A percentile compares a stretch with the other conserved stretches of the same genome.
Conservation (phyloP, 2,888 invertebrate genomes). For the Protonemura montana region DNA sequence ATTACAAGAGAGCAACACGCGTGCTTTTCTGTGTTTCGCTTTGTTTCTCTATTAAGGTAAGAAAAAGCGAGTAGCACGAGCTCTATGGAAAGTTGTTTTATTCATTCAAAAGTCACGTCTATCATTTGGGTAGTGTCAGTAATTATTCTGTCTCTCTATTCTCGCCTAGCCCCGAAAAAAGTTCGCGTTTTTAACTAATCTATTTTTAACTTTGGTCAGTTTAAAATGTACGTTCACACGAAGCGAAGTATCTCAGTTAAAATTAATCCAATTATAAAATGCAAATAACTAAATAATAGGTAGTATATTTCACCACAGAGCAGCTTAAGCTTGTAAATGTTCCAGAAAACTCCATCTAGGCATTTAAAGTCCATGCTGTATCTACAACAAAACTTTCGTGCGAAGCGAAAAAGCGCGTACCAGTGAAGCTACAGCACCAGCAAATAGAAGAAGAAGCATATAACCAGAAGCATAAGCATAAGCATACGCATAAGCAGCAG, state of each 20-base stretch:
- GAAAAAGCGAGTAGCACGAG: neutral
- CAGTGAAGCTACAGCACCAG: neutral
- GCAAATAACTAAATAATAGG: constrained; percentile 32
- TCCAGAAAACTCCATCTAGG: constrained; percentile 13
- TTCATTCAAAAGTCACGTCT: neutral
- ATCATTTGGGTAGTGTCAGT: neutral
- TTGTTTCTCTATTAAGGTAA: too few species aligned
- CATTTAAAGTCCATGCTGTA: neutral
- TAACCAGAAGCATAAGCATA: too few species aligned
- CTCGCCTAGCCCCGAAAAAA: neutral
- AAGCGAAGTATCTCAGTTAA: constrained; percentile 21
- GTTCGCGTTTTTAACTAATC: neutral
- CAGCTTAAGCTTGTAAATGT: constrained; percentile 14
- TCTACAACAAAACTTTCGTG: neutral
- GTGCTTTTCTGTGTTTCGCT: too few species aligned
- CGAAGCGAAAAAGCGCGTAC: neutral
- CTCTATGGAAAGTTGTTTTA: neutral
- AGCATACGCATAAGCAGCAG: neutral
- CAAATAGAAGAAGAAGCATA: too few species aligned
- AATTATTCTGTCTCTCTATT: neutral
- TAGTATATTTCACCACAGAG: constrained; percentile 21
- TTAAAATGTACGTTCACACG: constrained; percentile 19
- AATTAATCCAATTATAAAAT: constrained; percentile 32
- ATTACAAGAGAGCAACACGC: too few species aligned
- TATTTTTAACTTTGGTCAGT: constrained; percentile 17